A percentile compares a stretch with the other conserved stretches of the same genome.
phyloP scores from a whole-genome alignment of 2,113 vertebrate genomes.

The Zingel zingel region DNA sequence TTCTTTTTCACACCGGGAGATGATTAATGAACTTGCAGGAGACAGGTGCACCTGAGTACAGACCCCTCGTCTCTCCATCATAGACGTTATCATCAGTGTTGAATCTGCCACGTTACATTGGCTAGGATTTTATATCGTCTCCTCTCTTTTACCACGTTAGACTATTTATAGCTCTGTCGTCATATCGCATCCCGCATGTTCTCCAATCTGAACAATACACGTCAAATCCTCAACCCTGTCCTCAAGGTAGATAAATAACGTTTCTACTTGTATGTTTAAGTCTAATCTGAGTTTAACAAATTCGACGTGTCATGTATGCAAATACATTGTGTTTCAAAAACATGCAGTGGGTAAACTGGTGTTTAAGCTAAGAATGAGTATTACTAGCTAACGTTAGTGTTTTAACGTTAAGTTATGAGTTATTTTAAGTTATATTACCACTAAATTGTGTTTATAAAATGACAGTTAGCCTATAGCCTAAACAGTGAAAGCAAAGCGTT shows the following conservation, averaged over 20 bases:
- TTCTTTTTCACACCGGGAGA: not conserved
- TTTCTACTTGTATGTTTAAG: not conserved
- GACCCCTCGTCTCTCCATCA: constrained; percentile 43
- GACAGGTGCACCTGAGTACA: constrained; percentile 45
- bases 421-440: not conserved
- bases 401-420: not conserved
- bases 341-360: not conserved
- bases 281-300: not conserved
- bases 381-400: not conserved
- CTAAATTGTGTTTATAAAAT: not conserved
- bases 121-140: constrained; percentile 37
- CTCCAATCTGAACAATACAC: constrained; percentile 35
- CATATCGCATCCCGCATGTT: constrained; percentile 48
- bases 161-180: constrained; percentile 73
- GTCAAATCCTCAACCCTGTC: constrained; percentile 25
- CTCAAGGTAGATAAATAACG: constrained; percentile 25
- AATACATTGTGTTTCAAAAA: not conserved
- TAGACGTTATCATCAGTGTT: constrained; percentile 25
- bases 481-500: not conserved
- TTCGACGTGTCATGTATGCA: not conserved
- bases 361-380: not conserved
- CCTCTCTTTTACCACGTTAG: constrained; percentile 29
- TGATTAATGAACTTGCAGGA: constrained; percentile 28
- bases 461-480: not conserved
- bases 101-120: constrained; percentile 36